Evolutionary conservation across 2,797 vertebrate genomes (phyloP).

Genomic region (Champsocephalus esox): DNA sequence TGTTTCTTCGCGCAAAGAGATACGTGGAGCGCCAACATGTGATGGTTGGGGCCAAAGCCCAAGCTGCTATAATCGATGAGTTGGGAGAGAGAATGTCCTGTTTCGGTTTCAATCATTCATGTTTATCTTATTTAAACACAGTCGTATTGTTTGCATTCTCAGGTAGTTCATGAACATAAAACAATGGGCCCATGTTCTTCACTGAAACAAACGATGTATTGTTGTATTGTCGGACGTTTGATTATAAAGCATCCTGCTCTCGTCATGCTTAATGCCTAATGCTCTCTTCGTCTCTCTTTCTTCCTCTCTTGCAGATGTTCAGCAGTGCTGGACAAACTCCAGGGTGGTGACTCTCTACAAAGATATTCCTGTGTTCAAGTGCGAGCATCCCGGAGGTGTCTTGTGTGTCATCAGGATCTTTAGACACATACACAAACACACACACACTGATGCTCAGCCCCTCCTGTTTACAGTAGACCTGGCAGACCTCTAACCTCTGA

Average conservation of each 20-base stretch:
- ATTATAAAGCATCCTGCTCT: not conserved
- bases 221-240: not conserved
- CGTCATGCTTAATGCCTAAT: not conserved
- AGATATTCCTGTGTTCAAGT: slow-evolving; percentile 30
- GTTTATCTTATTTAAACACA: too few relatives aligned
- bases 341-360: slow-evolving; percentile 33
- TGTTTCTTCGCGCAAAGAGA: too few relatives aligned
- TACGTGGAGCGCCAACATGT: too few relatives aligned
- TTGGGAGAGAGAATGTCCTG: too few relatives aligned
- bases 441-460: slow-evolving; percentile 37
- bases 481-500: slow-evolving; percentile 64
- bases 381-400: slow-evolving; percentile 46
- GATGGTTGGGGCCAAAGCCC: too few relatives aligned
- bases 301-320: slow-evolving; percentile 48
- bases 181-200: not conserved
- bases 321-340: not conserved
- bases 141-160: not conserved
- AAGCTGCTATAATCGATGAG: too few relatives aligned
- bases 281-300: not conserved
- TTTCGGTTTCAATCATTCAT: too few relatives aligned
- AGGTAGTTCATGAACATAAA: not conserved
- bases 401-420: slow-evolving; percentile 57
- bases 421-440: slow-evolving; percentile 36
- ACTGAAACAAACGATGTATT: not conserved
- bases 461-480: slow-evolving; percentile 40